Evolutionary conservation across 2,888 invertebrate genomes (phyloP).

Genomic region (Saturnia pavonia): DNA sequence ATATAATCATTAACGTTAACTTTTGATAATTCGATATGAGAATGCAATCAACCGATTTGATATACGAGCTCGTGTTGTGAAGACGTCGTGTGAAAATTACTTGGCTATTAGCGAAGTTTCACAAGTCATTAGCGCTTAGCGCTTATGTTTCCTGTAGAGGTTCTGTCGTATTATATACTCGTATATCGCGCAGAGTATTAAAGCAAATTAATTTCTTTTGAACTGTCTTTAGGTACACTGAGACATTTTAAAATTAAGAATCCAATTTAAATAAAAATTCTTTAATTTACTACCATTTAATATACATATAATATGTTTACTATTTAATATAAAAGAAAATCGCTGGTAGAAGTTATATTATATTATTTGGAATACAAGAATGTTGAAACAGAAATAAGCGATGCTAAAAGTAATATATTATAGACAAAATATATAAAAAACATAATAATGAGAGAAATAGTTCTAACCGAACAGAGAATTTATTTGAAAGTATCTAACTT

Average conservation of each 20-base stretch:
- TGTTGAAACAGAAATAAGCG: too few species aligned
- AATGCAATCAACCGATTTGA: not conserved
- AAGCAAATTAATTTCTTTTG: not conserved
- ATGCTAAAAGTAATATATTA: too few species aligned
- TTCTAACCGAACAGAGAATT: too few species aligned
- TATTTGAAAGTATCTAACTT: too few species aligned
- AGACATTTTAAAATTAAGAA: not conserved
- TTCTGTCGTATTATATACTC: not conserved
- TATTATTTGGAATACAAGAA: not conserved
- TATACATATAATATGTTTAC: too few species aligned
- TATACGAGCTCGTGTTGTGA: slow-evolving; percentile 1
- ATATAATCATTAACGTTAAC: not conserved
- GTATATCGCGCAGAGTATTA: not conserved
- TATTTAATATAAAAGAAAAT: not conserved
- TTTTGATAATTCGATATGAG: not conserved
- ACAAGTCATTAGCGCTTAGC: not conserved
- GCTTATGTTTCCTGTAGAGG: not conserved
- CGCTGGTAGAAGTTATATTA: not conserved
- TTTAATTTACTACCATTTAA: not conserved
- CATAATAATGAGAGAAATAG: too few species aligned
- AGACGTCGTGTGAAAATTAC: not conserved
- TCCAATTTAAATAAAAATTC: not conserved
- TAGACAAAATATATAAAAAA: too few species aligned
- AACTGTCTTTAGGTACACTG: not conserved
- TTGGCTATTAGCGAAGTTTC: slow-evolving; percentile 5